Percentiles rank a stretch among this genome's conserved stretches.
Evolutionary conservation across 2,113 vertebrate genomes (phyloP).

Genomic region (Pedionomus torquatus): DNA sequence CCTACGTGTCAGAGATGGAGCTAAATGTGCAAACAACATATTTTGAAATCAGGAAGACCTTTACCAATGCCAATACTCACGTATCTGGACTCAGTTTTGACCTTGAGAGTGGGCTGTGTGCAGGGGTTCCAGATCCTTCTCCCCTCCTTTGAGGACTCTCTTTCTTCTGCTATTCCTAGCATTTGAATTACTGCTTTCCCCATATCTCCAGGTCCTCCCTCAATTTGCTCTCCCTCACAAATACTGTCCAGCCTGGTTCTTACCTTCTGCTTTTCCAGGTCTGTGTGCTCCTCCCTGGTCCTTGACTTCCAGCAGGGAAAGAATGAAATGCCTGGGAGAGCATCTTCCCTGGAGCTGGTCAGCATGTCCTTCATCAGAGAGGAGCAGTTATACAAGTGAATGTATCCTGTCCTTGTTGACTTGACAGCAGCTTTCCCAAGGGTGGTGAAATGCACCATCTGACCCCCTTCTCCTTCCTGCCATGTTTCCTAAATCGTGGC

Average conservation of each 20-base stretch:
- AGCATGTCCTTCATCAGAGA: not conserved
- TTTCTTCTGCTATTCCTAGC: not conserved
- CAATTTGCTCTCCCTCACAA: not conserved
- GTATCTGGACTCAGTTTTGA: not conserved
- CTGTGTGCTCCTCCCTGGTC: not conserved
- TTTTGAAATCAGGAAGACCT: not conserved
- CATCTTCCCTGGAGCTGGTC: not conserved
- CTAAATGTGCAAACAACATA: not conserved
- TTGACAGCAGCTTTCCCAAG: not conserved
- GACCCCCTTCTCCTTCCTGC: not conserved
- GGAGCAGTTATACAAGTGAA: not conserved
- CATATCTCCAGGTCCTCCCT: not conserved
- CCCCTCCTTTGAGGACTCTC: not conserved
- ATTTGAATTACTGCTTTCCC: not conserved
- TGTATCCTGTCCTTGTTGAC: not conserved
- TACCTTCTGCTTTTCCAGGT: not conserved
- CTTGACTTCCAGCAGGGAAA: not conserved
- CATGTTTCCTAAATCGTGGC: not conserved
- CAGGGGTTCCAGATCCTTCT: not conserved
- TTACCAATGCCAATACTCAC: not conserved
- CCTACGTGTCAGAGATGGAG: not conserved
- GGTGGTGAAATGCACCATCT: not conserved
- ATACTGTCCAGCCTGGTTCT: not conserved
- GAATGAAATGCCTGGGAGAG: not conserved
- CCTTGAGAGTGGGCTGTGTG: accelerated